Conservation (phyloP, 2,797 vertebrate genomes). For the Danio albolineatus region DNA sequence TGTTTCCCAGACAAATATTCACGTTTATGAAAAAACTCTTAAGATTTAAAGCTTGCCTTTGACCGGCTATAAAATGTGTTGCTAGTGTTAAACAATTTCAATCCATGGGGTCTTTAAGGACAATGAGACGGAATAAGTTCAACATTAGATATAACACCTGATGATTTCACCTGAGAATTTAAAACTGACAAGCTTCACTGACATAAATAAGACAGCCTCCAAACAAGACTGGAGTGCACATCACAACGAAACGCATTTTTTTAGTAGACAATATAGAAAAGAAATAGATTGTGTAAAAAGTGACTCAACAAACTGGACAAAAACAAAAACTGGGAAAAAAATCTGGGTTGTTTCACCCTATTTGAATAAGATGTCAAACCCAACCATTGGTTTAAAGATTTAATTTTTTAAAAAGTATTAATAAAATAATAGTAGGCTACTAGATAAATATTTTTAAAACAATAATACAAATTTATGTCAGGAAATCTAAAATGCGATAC, state of each 20-base stretch:
- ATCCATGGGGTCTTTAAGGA: background rate
- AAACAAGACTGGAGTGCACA: background rate
- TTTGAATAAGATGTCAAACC: too few relatives aligned
- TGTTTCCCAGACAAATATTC: conserved; percentile 1
- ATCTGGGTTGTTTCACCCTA: too few relatives aligned
- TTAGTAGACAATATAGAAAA: background rate
- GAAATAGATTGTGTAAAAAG: background rate
- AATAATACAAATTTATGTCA: too few relatives aligned
- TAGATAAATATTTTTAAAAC: too few relatives aligned
- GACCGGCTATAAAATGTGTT: background rate
- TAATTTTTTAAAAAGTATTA: too few relatives aligned
- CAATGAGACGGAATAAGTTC: background rate
- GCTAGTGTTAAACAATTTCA: background rate
- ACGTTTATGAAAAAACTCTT: background rate
- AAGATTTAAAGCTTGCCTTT: background rate
- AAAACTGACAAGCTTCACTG: background rate
- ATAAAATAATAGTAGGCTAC: too few relatives aligned
- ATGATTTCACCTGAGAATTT: background rate
- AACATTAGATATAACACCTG: background rate
- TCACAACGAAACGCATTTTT: background rate
- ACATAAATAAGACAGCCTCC: background rate
- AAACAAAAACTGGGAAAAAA: too few relatives aligned
- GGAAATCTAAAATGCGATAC: background rate
- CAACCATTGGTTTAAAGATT: too few relatives aligned
- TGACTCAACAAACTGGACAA: background rate